These are phyloP conservation scores for Hyperoplus lanceolatus DNA, from an alignment of 2,797 vertebrate genomes.

Conservation along the genomic window DNA sequence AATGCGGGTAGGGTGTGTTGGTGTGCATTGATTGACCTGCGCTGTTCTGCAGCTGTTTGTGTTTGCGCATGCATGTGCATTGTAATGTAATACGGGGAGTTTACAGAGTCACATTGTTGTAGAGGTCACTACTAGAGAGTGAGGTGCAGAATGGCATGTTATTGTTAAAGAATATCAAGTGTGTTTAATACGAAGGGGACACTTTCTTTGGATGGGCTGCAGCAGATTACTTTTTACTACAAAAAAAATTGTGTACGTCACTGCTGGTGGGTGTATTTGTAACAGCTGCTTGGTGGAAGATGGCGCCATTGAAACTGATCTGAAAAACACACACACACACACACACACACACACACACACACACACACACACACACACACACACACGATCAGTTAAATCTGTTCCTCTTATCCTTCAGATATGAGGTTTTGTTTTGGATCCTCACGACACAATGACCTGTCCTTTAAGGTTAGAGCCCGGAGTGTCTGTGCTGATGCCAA, in stretches of 20 bases:
- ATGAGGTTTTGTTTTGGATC: conserved; percentile 73
- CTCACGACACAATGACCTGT: conserved; percentile 55
- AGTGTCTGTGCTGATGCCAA: conserved; percentile 43
- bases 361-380: conserved; percentile 24
- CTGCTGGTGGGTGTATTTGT: conserved; percentile 58
- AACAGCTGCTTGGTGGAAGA: conserved; percentile 53
- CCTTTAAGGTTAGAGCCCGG: conserved; percentile 55
- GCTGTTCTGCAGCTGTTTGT: conserved; percentile 71
- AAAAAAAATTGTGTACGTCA: conserved; percentile 40
- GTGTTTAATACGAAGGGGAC: conserved; percentile 40
- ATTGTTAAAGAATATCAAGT: conserved; percentile 72
- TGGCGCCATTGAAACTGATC: conserved; percentile 75
- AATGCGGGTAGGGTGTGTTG: conserved; percentile 63
- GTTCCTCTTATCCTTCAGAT: conserved; percentile 67
- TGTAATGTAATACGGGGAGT: conserved; percentile 77
- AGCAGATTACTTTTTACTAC: conserved; percentile 54
- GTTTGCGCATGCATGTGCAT: conserved; percentile 65
- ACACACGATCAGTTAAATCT: conserved; percentile 66
- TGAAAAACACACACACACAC: conserved; percentile 15
- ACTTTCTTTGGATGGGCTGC: conserved; percentile 49
- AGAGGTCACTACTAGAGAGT: conserved; percentile 58
- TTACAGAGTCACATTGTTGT: conserved; percentile 68
- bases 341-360: too few species aligned
- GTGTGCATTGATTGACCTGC: conserved; percentile 62
- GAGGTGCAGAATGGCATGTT: conserved; percentile 60